phyloP scores from a whole-genome alignment of 2,113 vertebrate genomes.

The Tragelaphus buxtoni region DNA sequence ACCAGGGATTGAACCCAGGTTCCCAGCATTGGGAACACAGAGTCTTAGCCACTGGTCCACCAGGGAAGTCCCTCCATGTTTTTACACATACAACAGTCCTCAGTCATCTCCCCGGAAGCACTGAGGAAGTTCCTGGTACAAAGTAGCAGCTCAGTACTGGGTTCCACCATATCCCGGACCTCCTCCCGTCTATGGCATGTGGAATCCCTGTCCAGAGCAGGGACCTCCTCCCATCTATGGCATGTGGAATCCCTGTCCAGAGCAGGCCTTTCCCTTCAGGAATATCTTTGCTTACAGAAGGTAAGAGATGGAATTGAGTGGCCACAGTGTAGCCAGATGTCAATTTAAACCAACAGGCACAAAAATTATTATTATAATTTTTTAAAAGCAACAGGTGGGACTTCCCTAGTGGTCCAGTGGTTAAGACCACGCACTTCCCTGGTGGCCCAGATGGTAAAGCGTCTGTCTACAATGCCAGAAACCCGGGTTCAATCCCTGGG shows the following conservation, averaged over 20 bases:
- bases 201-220: not conserved
- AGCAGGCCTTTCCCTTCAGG: not conserved
- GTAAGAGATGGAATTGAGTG: not conserved
- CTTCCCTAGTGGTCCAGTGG: not conserved
- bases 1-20: not conserved
- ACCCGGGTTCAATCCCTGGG: no score
- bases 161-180: fast-evolving
- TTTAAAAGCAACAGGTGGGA: not conserved
- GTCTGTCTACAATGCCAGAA: no score
- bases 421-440: not conserved
- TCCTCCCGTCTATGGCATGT: fast-evolving
- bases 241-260: not conserved
- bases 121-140: not conserved
- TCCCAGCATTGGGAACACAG: not conserved
- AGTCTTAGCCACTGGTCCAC: not conserved
- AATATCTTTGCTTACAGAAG: not conserved
- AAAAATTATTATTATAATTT: not conserved
- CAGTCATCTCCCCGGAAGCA: not conserved
- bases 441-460: no score
- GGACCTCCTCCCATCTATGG: not conserved
- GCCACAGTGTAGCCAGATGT: not conserved
- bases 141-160: not conserved
- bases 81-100: not conserved
- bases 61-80: not conserved
- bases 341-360: not conserved